Evolutionary conservation across 1,140 invertebrate species (phyloP).

Genomic region (Ericerus pela): DNA sequence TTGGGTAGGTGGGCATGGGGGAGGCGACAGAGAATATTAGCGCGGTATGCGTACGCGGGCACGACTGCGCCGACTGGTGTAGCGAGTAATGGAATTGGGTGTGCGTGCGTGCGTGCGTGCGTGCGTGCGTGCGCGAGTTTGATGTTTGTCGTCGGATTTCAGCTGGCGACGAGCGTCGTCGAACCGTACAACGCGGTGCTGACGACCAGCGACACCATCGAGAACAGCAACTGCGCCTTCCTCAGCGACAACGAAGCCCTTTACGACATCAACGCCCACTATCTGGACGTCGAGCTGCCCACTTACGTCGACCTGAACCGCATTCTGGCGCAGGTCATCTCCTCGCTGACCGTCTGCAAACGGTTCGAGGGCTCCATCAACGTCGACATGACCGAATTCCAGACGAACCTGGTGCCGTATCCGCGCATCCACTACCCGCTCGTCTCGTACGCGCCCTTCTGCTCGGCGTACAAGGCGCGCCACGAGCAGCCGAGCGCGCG

Average conservation of each 20-base stretch:
- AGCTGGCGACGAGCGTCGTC: conserved; percentile 30
- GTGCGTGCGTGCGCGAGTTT: no score
- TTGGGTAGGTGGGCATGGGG: no score
- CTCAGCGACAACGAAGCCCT: conserved; percentile 51
- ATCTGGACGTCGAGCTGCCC: conserved; percentile 40
- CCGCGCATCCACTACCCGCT: conserved; percentile 47
- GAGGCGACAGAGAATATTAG: no score
- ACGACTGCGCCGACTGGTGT: no score
- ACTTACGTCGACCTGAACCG: conserved; percentile 44
- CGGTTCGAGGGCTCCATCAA: conserved; percentile 47
- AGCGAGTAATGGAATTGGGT: no score
- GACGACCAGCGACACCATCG: conserved; percentile 46
- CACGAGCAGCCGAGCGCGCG: conserved; percentile 56
- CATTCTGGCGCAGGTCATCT: conserved; percentile 38
- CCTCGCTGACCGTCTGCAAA: conserved; percentile 37
- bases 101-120: no score
- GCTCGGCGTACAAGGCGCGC: conserved; percentile 65
- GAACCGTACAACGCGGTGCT: conserved; percentile 52
- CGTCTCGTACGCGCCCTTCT: conserved; percentile 64
- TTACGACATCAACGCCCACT: conserved; percentile 45
- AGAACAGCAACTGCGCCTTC: conserved; percentile 48
- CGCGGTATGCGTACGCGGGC: no score
- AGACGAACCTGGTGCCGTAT: conserved; percentile 48
- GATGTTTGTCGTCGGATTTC: no score
- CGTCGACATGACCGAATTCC: conserved; percentile 50